Base-by-base conservation (phyloP, 2,888 invertebrate species). In the Drosophila pegasa region DNA sequence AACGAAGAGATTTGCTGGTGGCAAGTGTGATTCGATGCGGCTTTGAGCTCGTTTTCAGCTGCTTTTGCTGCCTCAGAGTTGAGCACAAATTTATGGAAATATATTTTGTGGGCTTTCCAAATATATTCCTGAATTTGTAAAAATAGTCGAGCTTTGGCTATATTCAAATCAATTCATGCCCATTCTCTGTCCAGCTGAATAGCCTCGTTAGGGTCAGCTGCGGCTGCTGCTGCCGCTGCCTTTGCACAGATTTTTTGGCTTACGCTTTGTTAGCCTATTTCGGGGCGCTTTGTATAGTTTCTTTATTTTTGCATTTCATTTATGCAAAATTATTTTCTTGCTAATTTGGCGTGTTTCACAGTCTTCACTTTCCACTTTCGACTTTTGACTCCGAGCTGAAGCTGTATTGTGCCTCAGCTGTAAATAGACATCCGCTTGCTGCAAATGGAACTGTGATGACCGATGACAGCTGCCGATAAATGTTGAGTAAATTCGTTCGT, bases 401-500 rank as follows among this genome's bases (percentile, higher is more conserved):
- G 43, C 37, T 45, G 10, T 18, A 14, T 55, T 56, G n/a, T 40
- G 50, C 48, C 18, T 45, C n/a, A 22, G 18, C 33, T 61, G 61
- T 56, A 71, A 57, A 62, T 75, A 68, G 62, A 33, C 63, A 75
- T 66, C 75, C 71, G 66, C 54, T 60, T 38, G 47, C 29, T 62
- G 25, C 12, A 6, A 57, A 51, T 40, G 45, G 54, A 70, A 56
- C 31, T 50, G 18, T 38, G 41, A n/a, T n/a, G 48, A 10, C 38
- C 16, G 75, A 68, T 72, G 75, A 61, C 77, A 76, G 75, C 75
- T 57, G 57, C 54, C 60, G 75, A 75, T 75, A 75, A 65, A 54
- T 33, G 54, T 25, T 40, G 47, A 31, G 14, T 40, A 45, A 61
- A 45, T 67, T 61, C 45, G 59, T 43, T 68, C 29, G 43, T 47